Evolutionary conservation across 2,113 vertebrate species (phyloP).

Genomic region (Origma solitaria): DNA sequence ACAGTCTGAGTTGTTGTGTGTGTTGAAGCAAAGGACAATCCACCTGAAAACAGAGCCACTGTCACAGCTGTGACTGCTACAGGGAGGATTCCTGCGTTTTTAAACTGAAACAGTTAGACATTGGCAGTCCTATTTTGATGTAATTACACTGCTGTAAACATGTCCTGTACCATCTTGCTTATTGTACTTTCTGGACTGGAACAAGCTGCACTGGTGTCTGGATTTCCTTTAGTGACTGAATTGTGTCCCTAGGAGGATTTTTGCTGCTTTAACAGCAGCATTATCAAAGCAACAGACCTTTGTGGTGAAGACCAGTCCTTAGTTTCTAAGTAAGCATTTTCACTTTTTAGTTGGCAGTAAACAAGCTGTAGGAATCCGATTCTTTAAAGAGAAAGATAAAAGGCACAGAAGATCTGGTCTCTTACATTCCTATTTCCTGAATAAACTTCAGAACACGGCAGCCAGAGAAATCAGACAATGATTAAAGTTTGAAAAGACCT

Average conservation of each 20-base stretch:
- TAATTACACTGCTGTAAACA: not conserved
- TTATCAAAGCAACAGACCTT: not conserved
- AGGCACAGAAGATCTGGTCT: not conserved
- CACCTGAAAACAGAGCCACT: not conserved
- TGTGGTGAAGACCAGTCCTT: not conserved
- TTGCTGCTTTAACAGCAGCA: not conserved
- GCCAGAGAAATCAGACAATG: not conserved
- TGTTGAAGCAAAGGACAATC: not conserved
- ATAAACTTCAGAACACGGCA: not conserved
- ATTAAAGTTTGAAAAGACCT: not conserved
- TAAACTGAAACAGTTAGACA: not conserved
- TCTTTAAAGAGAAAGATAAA: constrained; percentile 6
- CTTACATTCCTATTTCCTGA: not conserved
- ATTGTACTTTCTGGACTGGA: not conserved
- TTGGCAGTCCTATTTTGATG: not conserved
- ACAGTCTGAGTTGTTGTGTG: not conserved
- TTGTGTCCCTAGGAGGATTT: not conserved
- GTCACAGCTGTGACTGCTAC: not conserved
- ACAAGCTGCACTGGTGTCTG: not conserved
- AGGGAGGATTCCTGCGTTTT: not conserved
- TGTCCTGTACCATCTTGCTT: not conserved
- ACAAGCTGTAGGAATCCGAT: not conserved
- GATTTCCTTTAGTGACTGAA: not conserved
- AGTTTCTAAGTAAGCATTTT: not conserved
- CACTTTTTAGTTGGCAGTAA: not conserved